Evolutionary conservation across 2,113 vertebrate species (phyloP).

Genomic region (Bucco capensis): DNA sequence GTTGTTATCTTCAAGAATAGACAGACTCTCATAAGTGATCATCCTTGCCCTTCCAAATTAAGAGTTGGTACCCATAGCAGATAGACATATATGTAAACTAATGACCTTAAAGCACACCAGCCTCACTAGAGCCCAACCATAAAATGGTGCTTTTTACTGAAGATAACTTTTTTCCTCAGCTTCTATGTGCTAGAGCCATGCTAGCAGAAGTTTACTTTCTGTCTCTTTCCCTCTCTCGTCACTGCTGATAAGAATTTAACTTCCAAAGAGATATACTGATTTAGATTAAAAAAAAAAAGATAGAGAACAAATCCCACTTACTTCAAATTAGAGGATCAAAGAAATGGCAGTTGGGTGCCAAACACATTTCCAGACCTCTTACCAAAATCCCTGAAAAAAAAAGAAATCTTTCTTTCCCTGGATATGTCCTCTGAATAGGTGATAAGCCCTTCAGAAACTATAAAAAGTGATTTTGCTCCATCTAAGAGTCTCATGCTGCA

Average conservation of each 20-base stretch:
- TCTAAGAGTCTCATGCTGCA: background rate
- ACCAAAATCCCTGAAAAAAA: background rate
- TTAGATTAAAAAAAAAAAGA: background rate
- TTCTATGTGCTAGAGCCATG: background rate
- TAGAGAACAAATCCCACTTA: background rate
- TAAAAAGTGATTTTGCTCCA: background rate
- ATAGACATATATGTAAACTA: background rate
- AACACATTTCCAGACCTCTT: background rate
- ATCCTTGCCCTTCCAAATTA: background rate
- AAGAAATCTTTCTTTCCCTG: background rate
- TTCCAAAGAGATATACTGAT: background rate
- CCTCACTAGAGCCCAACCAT: background rate
- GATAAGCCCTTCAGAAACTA: background rate
- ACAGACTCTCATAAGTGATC: background rate
- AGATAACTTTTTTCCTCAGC: background rate
- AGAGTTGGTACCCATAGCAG: background rate
- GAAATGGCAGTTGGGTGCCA: background rate
- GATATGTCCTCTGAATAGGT: background rate
- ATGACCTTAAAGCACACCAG: background rate
- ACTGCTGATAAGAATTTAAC: background rate
- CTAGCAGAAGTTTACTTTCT: background rate
- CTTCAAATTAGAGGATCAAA: background rate
- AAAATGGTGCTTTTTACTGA: background rate
- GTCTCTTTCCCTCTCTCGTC: background rate
- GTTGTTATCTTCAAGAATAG: background rate